phyloP scores from a whole-genome alignment of 1,140 invertebrate species.

The Drosophila parabipectinata region DNA sequence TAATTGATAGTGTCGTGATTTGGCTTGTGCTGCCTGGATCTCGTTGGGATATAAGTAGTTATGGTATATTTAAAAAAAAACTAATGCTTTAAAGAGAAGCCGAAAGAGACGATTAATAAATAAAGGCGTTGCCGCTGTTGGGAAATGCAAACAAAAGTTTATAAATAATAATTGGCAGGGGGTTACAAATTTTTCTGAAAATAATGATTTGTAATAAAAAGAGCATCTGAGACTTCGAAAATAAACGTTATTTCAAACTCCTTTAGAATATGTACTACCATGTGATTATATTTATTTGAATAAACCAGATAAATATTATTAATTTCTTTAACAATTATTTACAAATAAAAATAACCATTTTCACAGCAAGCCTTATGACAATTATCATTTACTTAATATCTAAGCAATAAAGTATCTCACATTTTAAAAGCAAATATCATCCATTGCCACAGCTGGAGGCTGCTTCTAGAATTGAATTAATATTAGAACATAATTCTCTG shows the following conservation, averaged over 20 bases:
- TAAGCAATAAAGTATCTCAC: background rate
- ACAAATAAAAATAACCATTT: background rate
- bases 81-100: constrained; percentile 16
- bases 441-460: constrained; percentile 21
- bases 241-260: no score
- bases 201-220: background rate
- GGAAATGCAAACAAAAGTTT: constrained; percentile 40
- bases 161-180: constrained; percentile 41
- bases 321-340: background rate
- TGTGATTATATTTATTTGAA: no score
- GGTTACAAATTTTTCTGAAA: constrained; percentile 1
- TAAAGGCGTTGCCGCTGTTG: constrained; percentile 38
- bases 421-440: constrained; percentile 5
- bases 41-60: constrained; percentile 15
- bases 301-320: background rate
- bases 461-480: constrained; percentile 9
- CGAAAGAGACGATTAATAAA: constrained; percentile 39
- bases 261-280: no score
- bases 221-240: background rate
- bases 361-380: background rate
- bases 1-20: constrained; percentile 81
- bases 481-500: constrained; percentile 4
- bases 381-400: background rate
- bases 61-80: background rate
- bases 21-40: constrained; percentile 35